Evolutionary conservation across 2,113 vertebrate species (phyloP).

Genomic region (Pangasianodon hypophthalmus): DNA sequence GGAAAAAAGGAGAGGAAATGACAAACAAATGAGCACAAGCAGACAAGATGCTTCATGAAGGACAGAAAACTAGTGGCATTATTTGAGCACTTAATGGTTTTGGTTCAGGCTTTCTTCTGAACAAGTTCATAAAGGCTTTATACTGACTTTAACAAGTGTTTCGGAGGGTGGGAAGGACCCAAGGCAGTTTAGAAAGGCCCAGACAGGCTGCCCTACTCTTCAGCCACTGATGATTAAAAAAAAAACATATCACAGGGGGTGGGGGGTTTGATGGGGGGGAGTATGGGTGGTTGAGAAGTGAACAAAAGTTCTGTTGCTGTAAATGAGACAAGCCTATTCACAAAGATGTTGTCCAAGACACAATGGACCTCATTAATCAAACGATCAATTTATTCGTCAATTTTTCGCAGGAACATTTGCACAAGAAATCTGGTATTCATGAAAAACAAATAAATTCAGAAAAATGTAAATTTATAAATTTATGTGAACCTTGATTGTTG

Average conservation of each 20-base stretch:
- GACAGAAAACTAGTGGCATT: neutral
- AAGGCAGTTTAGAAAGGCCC: neutral
- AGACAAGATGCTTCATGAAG: neutral
- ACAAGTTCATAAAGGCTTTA: neutral
- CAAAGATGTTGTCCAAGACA: neutral
- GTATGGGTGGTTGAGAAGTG: neutral
- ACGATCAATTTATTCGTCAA: neutral
- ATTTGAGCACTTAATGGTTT: neutral
- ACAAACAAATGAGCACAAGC: conserved; percentile 5
- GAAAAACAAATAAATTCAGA: neutral
- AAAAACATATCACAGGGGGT: too few species aligned
- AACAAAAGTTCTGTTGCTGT: neutral
- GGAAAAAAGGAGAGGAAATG: conserved; percentile 6
- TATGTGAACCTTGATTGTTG: neutral
- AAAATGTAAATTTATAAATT: neutral
- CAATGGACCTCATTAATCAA: neutral
- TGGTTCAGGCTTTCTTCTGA: neutral
- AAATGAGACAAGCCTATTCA: neutral
- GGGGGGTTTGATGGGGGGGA: too few species aligned
- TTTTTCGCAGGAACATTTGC: neutral
- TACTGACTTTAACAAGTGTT: neutral
- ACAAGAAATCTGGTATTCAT: neutral
- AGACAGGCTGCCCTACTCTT: neutral
- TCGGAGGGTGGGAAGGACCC: neutral
- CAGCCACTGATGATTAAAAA: too few species aligned